Evolutionary conservation across 2,888 invertebrate genomes (phyloP), one percentile per base, ranked within the genome.

Genomic region (Sacculina carcini): DNA sequence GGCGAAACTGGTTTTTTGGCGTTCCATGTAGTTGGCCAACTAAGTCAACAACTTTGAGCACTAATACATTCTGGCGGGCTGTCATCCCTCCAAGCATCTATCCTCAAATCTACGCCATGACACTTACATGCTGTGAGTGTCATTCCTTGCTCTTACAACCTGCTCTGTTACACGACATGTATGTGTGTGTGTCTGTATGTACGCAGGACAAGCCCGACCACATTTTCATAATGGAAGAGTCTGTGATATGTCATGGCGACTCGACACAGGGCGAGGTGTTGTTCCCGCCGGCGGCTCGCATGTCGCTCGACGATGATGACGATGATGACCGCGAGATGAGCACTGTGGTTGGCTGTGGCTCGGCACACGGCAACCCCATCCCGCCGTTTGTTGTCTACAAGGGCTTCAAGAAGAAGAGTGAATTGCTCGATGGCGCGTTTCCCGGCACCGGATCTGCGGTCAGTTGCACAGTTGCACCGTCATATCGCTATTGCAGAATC

Each of bases 291-390:
- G 44, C 44, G 26, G 44, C 44, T 19, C 26, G 29, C 10, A 44
- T 44, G 44, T 44, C 26, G 16, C 44, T 44, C 16, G 44, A 44
- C 44, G 44, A 44, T 5, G 44, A 44, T 19, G 44, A 44, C 10
- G 44, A 44, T 19, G 44, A 44, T 16, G 44, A 44, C 44, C 44
- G 44, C 28, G 44, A 44, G 44, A 44, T 44, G 44, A 44, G 28
- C 28, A 44, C 44, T 7, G 44, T 44, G 28, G 44, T 44, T 19
- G 44, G 44, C 6, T 42, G 42, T 28, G 42, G 42, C n/a, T 42
- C 42, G 6, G 42, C 42, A 2, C 42, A 42, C 28, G 42, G 42
- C 16, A 42, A 42, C 42, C 42, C 42, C 1, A n/a, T 42, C 16
- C 42, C 42, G 28, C 42, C 42, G 26, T 42, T 42, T 28, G 10